phyloP scores from a whole-genome alignment of 2,797 vertebrate genomes.

The Chiroxiphia lanceolata region DNA sequence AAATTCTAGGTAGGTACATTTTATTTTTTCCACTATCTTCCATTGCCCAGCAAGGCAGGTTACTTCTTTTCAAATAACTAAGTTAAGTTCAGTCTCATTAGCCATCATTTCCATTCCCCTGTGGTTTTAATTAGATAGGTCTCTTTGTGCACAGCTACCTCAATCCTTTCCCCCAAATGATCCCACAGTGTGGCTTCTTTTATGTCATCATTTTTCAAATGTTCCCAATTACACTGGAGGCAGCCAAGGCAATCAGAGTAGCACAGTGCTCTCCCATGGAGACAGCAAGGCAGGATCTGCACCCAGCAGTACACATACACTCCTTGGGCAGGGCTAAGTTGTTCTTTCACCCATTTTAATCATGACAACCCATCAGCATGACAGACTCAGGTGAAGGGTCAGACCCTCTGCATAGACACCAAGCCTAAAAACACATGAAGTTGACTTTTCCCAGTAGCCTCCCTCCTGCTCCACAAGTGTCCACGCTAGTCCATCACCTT shows the following conservation, averaged over 20 bases:
- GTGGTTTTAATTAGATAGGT: neutral
- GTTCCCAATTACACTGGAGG: neutral
- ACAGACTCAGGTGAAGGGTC: neutral
- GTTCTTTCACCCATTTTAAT: neutral
- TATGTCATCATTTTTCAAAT: neutral
- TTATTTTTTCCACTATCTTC: neutral
- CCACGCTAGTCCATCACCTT: neutral
- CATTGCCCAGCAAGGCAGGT: neutral
- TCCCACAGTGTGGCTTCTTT: neutral
- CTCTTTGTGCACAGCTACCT: conserved; percentile 5
- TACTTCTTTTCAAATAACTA: conserved; percentile 11
- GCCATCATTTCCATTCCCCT: neutral
- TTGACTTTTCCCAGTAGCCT: neutral
- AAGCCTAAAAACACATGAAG: neutral
- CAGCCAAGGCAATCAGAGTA: neutral
- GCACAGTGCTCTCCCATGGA: neutral
- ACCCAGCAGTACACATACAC: neutral
- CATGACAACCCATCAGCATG: neutral
- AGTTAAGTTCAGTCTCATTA: conserved; percentile 51
- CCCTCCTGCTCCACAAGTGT: fast-evolving
- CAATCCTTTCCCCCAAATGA: neutral
- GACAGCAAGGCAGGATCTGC: neutral
- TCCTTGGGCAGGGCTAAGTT: neutral
- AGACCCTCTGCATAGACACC: neutral
- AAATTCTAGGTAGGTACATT: neutral